Evolutionary conservation across 2,113 vertebrate species (phyloP), one percentile per base, ranked within the genome.

Genomic region (Craseonycteris thonglongyai): DNA sequence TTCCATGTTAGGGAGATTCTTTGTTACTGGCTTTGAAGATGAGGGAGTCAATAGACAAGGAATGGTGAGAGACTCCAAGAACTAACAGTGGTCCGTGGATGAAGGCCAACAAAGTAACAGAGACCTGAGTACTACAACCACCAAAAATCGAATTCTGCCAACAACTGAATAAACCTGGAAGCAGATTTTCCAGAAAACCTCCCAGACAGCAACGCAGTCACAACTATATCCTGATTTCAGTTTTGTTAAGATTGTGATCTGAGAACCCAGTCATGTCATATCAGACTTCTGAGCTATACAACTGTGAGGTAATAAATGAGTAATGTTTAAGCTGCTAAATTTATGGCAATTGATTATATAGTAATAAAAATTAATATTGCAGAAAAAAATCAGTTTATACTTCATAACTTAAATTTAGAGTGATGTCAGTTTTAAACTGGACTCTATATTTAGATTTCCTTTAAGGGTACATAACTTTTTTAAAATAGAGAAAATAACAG

Each of bases 381-480:
- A 24, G 15, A 80, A 93, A 59, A 33, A 65, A 42, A 2, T 65
- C 16, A 82, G 19, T 35, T 68, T 88, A 76, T 63, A 74, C 54
- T 79, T 78, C 30, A 38, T 24, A 49, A 69, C 6, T 79, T 56
- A 78, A 91, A 68, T 49, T 75, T 54, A 61, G 26, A 94, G 18
- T 78, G 80, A 80, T 10, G 0, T 47, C 51, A 76, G 5, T 69
- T 97, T 88, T 91, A 82, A 96, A 90, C 88, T 83, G 7, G 1
- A 83, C 28, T 81, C 28, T 26, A 88, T 58, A 81, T 47, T 63
- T 94, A 76, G 71, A 18, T 65, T 84, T 89, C 4, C 7, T 93
- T 59, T 90, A 92, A 96, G 94, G 51, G 90, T 92, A 90, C 63
- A 95, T 19, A 35, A 66, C 3, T 14, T 95, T 59, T 63, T 82